These are phyloP conservation scores for Ochropleura leucogaster DNA, from an alignment of 2,888 invertebrate species.

Conservation along the genomic window DNA sequence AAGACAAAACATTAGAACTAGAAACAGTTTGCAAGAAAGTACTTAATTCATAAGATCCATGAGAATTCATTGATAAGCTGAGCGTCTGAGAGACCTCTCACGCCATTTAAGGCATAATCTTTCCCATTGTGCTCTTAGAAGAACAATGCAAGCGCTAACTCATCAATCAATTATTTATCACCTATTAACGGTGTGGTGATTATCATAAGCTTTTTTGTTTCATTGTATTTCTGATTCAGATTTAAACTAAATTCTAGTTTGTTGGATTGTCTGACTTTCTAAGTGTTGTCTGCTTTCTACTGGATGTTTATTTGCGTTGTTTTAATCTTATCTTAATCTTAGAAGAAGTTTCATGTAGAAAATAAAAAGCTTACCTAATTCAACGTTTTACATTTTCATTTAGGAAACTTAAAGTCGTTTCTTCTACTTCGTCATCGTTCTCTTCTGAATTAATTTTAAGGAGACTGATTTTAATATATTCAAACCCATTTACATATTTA, in stretches of 20 bases:
- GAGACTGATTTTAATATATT: background rate
- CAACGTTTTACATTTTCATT: background rate
- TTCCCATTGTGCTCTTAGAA: slow-evolving; percentile 64
- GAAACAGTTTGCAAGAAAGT: slow-evolving; percentile 30
- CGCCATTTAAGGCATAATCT: slow-evolving; percentile 67
- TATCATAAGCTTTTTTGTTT: slow-evolving; percentile 66
- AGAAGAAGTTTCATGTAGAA: background rate
- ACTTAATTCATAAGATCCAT: slow-evolving; percentile 50
- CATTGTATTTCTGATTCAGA: slow-evolving; percentile 51
- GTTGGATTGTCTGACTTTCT: slow-evolving; percentile 16
- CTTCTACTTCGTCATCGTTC: background rate
- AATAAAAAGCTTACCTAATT: background rate
- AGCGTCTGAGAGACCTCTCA: slow-evolving; percentile 61
- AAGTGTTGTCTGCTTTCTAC: slow-evolving; percentile 15
- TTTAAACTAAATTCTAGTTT: slow-evolving; percentile 38
- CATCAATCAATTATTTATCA: slow-evolving; percentile 72
- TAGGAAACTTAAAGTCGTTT: background rate
- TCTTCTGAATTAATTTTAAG: background rate
- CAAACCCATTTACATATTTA: slow-evolving; percentile 11
- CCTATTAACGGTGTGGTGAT: slow-evolving; percentile 67
- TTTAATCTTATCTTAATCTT: background rate
- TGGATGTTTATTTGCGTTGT: background rate
- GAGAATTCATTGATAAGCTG: slow-evolving; percentile 53
- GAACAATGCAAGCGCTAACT: slow-evolving; percentile 71
- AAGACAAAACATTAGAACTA: slow-evolving; percentile 17